Conservation (phyloP, 2,113 vertebrate species). For the Alaudala cheleensis region DNA sequence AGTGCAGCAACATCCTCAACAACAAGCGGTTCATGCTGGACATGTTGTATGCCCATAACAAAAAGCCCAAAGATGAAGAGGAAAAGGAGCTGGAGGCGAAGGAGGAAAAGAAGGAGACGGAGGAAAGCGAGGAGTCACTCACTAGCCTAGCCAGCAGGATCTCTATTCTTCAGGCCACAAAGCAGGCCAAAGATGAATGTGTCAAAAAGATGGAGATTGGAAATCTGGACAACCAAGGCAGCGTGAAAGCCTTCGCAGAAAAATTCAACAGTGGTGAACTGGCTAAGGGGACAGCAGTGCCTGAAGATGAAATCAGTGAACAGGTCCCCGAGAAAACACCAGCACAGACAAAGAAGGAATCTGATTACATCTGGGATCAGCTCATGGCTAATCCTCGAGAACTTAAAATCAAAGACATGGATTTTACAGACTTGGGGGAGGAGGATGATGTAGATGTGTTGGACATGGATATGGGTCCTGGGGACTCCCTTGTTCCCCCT, state of each 20-base stretch:
- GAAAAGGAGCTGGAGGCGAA: constrained; percentile 77
- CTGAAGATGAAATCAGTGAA: constrained; percentile 78
- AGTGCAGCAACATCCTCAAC: constrained; percentile 89
- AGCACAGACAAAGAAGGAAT: constrained; percentile 82
- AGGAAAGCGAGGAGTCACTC: constrained; percentile 77
- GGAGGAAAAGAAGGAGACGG: constrained; percentile 74
- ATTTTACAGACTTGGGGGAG: constrained; percentile 94
- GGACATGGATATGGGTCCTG: constrained; percentile 82
- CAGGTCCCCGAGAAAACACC: constrained; percentile 71
- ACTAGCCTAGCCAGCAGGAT: constrained; percentile 86
- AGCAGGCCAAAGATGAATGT: constrained; percentile 84
- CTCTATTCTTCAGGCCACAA: constrained; percentile 87
- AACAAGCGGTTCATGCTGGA: constrained; percentile 95
- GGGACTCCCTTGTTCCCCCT: constrained; percentile 80
- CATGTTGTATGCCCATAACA: constrained; percentile 93
- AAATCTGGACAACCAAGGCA: constrained; percentile 90
- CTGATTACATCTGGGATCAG: constrained; percentile 98
- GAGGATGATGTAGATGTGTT: constrained; percentile 92
- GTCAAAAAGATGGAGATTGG: constrained; percentile 85
- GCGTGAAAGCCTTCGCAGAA: constrained; percentile 87
- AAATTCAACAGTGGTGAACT: constrained; percentile 87
- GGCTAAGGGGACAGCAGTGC: constrained; percentile 75
- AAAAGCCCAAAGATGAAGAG: constrained; percentile 76
- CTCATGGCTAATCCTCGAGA: constrained; percentile 91
- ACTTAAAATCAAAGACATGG: constrained; percentile 96